Evolutionary conservation across 2,113 vertebrate species (phyloP), one percentile per base, ranked within the genome.

Genomic region (Sinocyclocheilus grahami): DNA sequence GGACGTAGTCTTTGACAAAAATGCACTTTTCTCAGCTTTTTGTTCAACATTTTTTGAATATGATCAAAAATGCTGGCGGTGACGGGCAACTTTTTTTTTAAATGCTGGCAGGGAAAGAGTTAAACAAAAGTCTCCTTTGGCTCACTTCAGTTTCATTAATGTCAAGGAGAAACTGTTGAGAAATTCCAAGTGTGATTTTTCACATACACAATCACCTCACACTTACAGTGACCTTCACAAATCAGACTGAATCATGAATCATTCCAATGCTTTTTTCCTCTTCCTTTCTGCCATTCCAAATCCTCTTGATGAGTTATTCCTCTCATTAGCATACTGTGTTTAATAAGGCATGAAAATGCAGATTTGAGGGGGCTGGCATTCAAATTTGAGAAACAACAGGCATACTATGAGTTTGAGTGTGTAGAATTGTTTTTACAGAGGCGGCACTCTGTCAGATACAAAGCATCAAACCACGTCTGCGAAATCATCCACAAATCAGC

Each of bases 331-430:
- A 51, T 81, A 51, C 14, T 14, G 30, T 77, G 84, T 76, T 84
- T 51, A 86, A 86, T 84, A 86, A 84, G 55, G 88, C 84, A 79
- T 89, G 84, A 87, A 84, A 86, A 85, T 42, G 71, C 53, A 53
- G 39, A 30, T 48, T 51, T 58, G 33, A 65, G 65, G 63, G 60
- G 69, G 82, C 20, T 83, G 81, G 65, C 65, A 55, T 69, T 60
- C 37, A 4, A 33, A 62, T 79, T 79, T 42, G 33, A 42, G 30
- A 63, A 62, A 80, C 78, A 80, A 24, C 20, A n/a, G 22, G 20
- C 22, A 39, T 14, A 5, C 12, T 42, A 33, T n/a, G 12, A 48
- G 37, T n/a, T 37, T 33, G 18, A 62, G 55, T 62, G 33, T 39
- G 58, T 62, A 30, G 55, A 81, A 39, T 2, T 46, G 74, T 51